Percentiles rank a stretch among this genome's conserved stretches.
Evolutionary conservation across 2,113 vertebrate species (phyloP).

Genomic region (Clarias batrachus): DNA sequence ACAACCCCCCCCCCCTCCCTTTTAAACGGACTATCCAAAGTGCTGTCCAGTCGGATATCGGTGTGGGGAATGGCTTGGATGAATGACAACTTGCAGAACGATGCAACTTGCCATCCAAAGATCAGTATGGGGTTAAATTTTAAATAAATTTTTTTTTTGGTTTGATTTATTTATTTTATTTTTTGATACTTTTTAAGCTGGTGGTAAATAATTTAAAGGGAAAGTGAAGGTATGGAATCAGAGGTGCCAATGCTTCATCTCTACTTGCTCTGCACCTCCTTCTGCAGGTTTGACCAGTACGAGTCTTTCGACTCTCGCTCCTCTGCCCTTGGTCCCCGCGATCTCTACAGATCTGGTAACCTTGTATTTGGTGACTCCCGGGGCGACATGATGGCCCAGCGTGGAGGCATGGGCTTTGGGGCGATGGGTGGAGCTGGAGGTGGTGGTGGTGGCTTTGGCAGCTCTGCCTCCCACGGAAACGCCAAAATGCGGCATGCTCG

Average conservation of each 20-base stretch:
- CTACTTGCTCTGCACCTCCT: constrained; percentile 73
- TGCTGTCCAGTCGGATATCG: background rate
- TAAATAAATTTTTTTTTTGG: too few species aligned
- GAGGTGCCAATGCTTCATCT: constrained; percentile 62
- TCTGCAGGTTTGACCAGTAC: constrained; percentile 87
- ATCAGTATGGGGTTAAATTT: background rate
- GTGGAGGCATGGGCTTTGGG: constrained; percentile 62
- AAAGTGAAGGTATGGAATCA: constrained; percentile 56
- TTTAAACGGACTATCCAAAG: background rate
- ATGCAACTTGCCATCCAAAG: constrained; percentile 48
- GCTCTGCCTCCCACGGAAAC: constrained; percentile 75
- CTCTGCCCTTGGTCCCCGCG: constrained; percentile 79
- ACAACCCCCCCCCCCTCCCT: background rate
- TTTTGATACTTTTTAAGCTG: background rate
- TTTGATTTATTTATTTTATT: too few species aligned
- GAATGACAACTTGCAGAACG: constrained; percentile 35
- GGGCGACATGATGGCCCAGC: constrained; percentile 75
- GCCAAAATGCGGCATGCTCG: constrained; percentile 81
- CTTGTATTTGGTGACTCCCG: constrained; percentile 83
- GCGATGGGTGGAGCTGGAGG: constrained; percentile 62
- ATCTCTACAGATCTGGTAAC: constrained; percentile 84
- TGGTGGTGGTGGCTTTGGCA: constrained; percentile 77
- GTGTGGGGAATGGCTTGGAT: constrained; percentile 35
- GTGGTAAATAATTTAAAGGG: constrained; percentile 56
- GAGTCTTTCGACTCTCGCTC: constrained; percentile 87